Percentiles rank a stretch among this genome's conserved stretches.
phyloP scores from a whole-genome alignment of 30 jellyfish, hydroid and myxozoan species.

The Sanderia malayensis region DNA sequence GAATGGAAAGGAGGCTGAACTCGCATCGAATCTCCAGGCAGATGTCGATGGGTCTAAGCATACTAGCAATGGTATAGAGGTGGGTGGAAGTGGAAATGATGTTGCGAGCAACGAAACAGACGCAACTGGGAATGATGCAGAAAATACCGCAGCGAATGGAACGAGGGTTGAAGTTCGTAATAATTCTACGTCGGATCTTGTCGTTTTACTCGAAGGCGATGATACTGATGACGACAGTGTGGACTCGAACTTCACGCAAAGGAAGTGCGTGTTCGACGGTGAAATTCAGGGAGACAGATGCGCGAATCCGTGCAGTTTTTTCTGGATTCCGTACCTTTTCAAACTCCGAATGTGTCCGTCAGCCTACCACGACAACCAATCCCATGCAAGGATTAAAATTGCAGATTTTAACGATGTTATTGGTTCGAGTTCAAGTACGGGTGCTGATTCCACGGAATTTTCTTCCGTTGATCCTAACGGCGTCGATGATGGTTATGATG shows the following conservation, averaged over 20 bases:
- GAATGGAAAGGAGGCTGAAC: neutral
- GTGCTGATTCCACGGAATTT: neutral
- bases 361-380: neutral
- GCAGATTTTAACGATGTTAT: neutral
- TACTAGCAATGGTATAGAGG: too few species aligned
- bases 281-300: slow-evolving; percentile 43
- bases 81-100: neutral
- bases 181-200: slow-evolving; percentile 14
- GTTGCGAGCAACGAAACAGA: neutral
- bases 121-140: neutral
- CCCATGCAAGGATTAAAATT: neutral
- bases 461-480: neutral
- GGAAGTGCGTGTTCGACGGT: slow-evolving; percentile 27
- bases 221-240: slow-evolving; percentile 55
- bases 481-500: too few species aligned
- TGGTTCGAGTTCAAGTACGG: neutral
- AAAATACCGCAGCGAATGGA: neutral
- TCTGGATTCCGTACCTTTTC: slow-evolving; percentile 52
- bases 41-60: neutral
- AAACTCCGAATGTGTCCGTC: slow-evolving; percentile 56
- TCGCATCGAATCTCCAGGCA: neutral
- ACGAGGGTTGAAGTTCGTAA: neutral
- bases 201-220: slow-evolving; percentile 50
- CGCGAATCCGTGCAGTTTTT: slow-evolving; percentile 42
- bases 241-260: neutral